Evolutionary conservation across 2,113 vertebrate genomes (phyloP).

Genomic region (Setophaga kirtlandii): DNA sequence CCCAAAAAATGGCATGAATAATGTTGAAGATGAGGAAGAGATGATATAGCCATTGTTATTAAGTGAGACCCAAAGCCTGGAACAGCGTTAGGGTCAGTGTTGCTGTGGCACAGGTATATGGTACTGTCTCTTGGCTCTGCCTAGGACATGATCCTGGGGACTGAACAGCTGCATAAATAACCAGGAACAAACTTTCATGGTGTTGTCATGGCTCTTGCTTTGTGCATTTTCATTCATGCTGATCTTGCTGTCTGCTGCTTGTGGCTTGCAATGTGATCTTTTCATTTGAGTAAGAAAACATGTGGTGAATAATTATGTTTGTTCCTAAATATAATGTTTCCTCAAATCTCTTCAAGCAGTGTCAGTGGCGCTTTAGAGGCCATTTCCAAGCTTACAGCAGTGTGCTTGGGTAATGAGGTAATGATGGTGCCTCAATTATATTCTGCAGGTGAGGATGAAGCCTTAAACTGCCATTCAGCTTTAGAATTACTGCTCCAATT

Average conservation of each 20-base stretch:
- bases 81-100: too few relatives aligned
- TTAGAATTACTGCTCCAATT: constrained; percentile 35
- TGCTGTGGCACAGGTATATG: accelerated
- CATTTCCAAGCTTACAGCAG: background rate
- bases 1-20: background rate
- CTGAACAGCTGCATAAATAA: background rate
- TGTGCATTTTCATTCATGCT: background rate
- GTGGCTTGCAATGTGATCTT: background rate
- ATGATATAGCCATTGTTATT: accelerated
- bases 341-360: background rate
- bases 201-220: background rate
- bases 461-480: constrained; percentile 16
- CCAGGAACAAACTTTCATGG: accelerated
- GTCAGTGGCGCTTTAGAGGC: constrained; percentile 3
- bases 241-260: background rate
- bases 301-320: background rate
- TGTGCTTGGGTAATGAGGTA: constrained; percentile 10
- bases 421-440: constrained; percentile 13
- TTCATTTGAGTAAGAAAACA: background rate
- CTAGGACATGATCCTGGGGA: accelerated
- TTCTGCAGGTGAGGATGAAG: background rate
- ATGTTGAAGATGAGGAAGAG: background rate
- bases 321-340: background rate
- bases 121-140: background rate
- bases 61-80: background rate